phyloP scores from a whole-genome alignment of 2,888 invertebrate species.

The Drosophila algonquin region DNA sequence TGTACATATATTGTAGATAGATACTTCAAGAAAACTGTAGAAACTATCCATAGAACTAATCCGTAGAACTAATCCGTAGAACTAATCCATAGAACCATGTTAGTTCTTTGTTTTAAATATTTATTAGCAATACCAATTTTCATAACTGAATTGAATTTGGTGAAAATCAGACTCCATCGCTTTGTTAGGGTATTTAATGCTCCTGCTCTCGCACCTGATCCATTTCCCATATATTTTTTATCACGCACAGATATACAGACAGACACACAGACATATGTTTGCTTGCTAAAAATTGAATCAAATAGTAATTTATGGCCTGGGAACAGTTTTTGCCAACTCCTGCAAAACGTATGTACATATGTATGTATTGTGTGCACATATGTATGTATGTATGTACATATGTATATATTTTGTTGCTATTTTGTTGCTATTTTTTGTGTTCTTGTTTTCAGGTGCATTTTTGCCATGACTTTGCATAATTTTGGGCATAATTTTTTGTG shows the following conservation, averaged over 20 bases:
- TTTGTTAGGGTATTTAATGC: neutral
- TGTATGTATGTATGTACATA: too few relatives aligned
- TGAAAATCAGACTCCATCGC: neutral
- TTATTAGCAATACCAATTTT: too few relatives aligned
- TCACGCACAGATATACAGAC: constrained; percentile 3
- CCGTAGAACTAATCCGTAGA: too few relatives aligned
- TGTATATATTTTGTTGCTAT: neutral
- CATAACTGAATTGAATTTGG: too few relatives aligned
- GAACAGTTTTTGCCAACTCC: constrained; percentile 49
- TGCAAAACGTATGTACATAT: constrained; percentile 55
- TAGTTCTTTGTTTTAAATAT: too few relatives aligned
- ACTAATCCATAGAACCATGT: too few relatives aligned
- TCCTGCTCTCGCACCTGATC: neutral
- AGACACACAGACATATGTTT: constrained; percentile 27
- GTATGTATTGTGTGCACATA: neutral
- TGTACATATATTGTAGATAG: too few relatives aligned
- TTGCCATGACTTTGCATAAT: constrained; percentile 74
- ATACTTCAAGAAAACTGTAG: neutral
- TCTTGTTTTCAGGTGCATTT: constrained; percentile 25
- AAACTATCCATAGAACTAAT: neutral
- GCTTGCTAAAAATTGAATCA: constrained; percentile 53
- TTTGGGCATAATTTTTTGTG: constrained; percentile 64
- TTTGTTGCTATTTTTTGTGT: neutral
- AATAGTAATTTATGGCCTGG: constrained; percentile 67
- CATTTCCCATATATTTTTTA: neutral